Percentiles rank a stretch among this genome's conserved stretches.
Evolutionary conservation across 2,797 vertebrate species (phyloP).

Genomic region (Acrocephalus scirpaceus): DNA sequence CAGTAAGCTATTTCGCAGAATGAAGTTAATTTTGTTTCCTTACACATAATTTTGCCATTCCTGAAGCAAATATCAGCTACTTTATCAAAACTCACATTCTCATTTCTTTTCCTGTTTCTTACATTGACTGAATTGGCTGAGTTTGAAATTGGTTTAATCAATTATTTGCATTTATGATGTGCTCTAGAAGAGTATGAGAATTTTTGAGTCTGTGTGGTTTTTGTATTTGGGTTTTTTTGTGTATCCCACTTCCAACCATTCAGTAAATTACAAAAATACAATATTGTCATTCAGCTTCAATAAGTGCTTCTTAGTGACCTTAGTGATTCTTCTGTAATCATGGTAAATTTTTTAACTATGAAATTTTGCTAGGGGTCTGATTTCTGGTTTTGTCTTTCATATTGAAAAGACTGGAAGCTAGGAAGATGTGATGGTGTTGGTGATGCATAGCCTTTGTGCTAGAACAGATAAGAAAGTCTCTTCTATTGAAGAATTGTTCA

Average conservation of each 20-base stretch:
- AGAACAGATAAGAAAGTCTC: not conserved
- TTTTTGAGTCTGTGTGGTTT: not conserved
- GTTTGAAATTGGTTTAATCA: not conserved
- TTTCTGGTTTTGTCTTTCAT: not conserved
- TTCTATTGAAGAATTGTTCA: not conserved
- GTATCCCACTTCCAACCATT: not conserved
- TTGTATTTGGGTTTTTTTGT: not conserved
- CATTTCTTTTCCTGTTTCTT: not conserved
- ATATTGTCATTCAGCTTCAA: not conserved
- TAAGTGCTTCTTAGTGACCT: not conserved
- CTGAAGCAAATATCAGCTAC: not conserved
- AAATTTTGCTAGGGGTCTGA: not conserved
- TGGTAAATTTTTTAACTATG: not conserved
- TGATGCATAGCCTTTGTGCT: not conserved
- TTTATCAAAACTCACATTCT: not conserved
- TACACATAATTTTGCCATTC: not conserved
- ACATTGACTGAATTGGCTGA: not conserved
- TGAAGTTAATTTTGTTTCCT: not conserved
- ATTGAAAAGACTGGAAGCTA: not conserved
- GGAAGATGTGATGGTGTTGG: not conserved
- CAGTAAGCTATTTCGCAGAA: not conserved
- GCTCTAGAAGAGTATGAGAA: not conserved
- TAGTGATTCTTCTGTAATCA: not conserved
- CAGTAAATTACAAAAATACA: not conserved
- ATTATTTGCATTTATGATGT: not conserved